phyloP scores from a whole-genome alignment of 2,797 vertebrate species.

The Coendou prehensilis region DNA sequence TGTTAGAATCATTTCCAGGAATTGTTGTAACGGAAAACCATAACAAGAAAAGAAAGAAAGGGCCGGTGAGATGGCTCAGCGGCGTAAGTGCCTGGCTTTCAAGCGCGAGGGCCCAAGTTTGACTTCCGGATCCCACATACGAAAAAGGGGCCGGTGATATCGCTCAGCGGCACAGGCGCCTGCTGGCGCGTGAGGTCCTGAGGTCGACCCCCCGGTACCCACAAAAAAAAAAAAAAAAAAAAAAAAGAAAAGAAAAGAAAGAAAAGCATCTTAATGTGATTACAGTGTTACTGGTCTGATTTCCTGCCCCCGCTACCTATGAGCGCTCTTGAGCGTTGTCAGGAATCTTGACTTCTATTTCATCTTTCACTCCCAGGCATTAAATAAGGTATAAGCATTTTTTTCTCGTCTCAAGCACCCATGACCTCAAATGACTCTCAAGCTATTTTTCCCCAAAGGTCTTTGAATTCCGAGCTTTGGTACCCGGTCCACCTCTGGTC shows the following conservation, averaged over 20 bases:
- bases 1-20: not conserved
- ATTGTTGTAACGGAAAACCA: not conserved
- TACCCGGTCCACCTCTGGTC: not conserved
- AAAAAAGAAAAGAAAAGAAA: constrained; percentile 8
- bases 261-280: not conserved
- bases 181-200: too few relatives aligned
- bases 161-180: too few relatives aligned
- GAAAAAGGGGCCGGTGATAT: too few relatives aligned
- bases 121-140: too few relatives aligned
- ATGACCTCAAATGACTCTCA: not conserved
- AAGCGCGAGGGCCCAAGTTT: too few relatives aligned
- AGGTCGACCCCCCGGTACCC: too few relatives aligned
- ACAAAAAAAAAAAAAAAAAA: too few relatives aligned
- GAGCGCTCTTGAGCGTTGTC: not conserved
- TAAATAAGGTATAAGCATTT: not conserved
- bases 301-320: not conserved
- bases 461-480: not conserved
- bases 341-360: not conserved
- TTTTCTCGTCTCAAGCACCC: not conserved
- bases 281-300: not conserved
- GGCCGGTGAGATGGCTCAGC: too few relatives aligned
- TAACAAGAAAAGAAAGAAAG: not conserved
- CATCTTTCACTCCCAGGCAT: not conserved
- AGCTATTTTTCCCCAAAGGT: not conserved
- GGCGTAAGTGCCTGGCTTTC: too few relatives aligned